Base-by-base conservation (phyloP, 2,888 invertebrate species). In the Parapristionchus giblindavisi region DNA sequence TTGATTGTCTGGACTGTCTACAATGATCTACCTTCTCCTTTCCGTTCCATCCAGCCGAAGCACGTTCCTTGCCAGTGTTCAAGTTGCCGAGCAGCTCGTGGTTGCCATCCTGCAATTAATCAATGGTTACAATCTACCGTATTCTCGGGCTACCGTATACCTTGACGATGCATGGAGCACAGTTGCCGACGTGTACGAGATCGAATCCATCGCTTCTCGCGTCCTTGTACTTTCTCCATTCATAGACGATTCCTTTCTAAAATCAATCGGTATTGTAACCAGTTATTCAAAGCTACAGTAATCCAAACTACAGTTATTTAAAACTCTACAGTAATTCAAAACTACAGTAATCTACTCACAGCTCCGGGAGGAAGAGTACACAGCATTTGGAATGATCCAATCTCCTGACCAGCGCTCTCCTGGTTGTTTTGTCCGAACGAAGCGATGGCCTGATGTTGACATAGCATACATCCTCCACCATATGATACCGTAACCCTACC, bases 341-440 rank as follows among this genome's bases (percentile, higher is more conserved):
- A 1, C 32, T 51, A 68, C 54, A 8, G 68, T 52, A 52, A 34
- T 3, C 14, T 29, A 65, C 43, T 27, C 36, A 76, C 76, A 48
- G 70, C 70, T 36, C 71, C 71, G n/a, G 77, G 77, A 21, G 80
- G 81, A 5, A 80, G 80, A 1, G 79, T 76, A 2, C 77, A 77
- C 75, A 83, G 71, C 78, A 83, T 60, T 73, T 83, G 83, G 77
- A 83, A 79, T 24, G 81, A 81, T 75, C 82, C 83, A 40, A 83
- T 78, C 75, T 83, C 83, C 40, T 81, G 79, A 24, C 83, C 82
- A 11, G 83, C 78, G 73, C 81, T 82, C 74, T 82, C 82, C 71
- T 83, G 82, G 54, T 81, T 81, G 76, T 82, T 79, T 74, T 77
- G 76, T 11, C 79, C 83, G 71, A 83, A 83, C 56, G 81, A 78